Evolutionary conservation across 2,113 vertebrate species (phyloP).

Genomic region (Australoheros scitulus): DNA sequence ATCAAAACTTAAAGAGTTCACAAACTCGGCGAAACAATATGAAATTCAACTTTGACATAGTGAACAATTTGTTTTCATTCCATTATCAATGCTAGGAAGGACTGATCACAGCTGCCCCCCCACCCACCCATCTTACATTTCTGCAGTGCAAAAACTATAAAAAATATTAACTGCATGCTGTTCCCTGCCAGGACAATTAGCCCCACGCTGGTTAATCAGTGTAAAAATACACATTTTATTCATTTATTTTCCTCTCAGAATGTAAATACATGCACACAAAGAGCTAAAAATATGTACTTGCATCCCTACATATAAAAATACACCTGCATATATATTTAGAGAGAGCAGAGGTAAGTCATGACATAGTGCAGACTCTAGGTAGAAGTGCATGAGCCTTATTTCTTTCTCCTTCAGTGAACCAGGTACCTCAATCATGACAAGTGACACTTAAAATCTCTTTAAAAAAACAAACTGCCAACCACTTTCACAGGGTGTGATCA

Average conservation of each 20-base stretch:
- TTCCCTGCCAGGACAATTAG: not conserved
- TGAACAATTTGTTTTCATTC: constrained; percentile 39
- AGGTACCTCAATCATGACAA: not conserved
- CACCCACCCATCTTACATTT: not conserved
- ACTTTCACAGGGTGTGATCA: constrained; percentile 20
- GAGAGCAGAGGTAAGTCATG: not conserved
- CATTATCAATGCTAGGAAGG: constrained; percentile 28
- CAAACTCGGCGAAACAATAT: constrained; percentile 27
- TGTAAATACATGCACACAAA: not conserved
- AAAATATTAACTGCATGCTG: not conserved
- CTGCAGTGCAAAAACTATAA: not conserved
- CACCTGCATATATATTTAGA: not conserved
- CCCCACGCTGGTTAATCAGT: not conserved
- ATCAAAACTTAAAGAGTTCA: constrained; percentile 36
- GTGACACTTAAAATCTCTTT: not conserved
- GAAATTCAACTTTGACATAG: constrained; percentile 36
- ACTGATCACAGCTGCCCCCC: constrained; percentile 10
- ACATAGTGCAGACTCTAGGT: not conserved
- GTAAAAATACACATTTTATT: not conserved
- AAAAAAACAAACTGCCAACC: not conserved
- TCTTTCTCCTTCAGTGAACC: not conserved
- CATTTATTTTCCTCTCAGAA: constrained; percentile 10
- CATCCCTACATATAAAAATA: not conserved
- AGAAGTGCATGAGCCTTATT: not conserved
- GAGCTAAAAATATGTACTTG: not conserved